Evolutionary conservation across 2,888 invertebrate species (phyloP).

Genomic region (Sphaeridia pumilis): DNA sequence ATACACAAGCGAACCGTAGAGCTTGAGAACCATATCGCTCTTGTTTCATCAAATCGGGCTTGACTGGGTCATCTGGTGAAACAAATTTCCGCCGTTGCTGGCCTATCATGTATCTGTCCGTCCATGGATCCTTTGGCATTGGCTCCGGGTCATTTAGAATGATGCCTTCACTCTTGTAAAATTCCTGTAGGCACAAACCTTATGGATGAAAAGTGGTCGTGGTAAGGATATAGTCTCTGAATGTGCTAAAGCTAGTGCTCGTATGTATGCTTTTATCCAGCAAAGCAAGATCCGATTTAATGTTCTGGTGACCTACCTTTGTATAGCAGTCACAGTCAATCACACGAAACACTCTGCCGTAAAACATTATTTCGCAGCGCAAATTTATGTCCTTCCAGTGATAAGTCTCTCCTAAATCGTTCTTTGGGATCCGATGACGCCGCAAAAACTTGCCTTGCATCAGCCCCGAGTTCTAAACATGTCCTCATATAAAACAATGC

Average conservation of each 20-base stretch:
- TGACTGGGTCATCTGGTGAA: too few species aligned
- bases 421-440: constrained; percentile 63
- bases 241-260: too few species aligned
- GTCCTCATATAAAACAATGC: too few species aligned
- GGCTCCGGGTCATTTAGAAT: constrained; percentile 57
- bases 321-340: constrained; percentile 70
- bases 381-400: constrained; percentile 80
- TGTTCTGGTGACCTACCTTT: constrained; percentile 46
- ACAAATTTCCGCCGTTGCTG: too few species aligned
- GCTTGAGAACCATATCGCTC: constrained; percentile 30
- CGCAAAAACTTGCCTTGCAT: constrained; percentile 64
- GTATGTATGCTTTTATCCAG: too few species aligned
- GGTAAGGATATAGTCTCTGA: too few species aligned
- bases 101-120: constrained; percentile 37
- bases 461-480: constrained; percentile 61
- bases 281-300: too few species aligned
- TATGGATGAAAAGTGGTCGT: too few species aligned
- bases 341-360: constrained; percentile 67
- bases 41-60: constrained; percentile 22
- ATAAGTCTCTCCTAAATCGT: constrained; percentile 53
- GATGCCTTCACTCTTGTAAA: constrained; percentile 69
- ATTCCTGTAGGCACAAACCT: too few species aligned
- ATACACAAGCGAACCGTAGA: constrained; percentile 42
- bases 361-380: constrained; percentile 63
- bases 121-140: constrained; percentile 59